Conservation (phyloP, 2,797 vertebrate genomes). For the Taenioides sp. region DNA sequence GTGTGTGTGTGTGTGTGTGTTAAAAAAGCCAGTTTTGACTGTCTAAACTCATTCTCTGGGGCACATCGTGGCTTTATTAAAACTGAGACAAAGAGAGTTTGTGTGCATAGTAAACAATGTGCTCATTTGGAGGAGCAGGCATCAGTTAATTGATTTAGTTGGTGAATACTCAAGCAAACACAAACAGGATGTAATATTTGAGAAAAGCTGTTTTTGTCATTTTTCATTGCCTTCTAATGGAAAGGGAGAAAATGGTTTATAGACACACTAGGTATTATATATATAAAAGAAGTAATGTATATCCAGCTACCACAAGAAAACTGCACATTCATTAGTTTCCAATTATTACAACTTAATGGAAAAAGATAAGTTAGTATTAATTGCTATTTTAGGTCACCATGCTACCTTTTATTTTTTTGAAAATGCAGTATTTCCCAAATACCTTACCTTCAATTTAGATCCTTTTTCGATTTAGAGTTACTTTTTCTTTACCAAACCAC, state of each 20-base stretch:
- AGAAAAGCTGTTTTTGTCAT: neutral
- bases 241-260: neutral
- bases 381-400: no score
- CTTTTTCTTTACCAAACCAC: no score
- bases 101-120: slow-evolving; percentile 2
- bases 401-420: no score
- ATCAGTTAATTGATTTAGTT: slow-evolving; percentile 4
- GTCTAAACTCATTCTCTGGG: slow-evolving; percentile 13
- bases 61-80: slow-evolving; percentile 2
- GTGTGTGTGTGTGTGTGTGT: slow-evolving; percentile 4
- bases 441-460: no score
- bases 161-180: neutral
- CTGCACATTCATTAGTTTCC: no score
- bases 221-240: neutral
- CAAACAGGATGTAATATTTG: neutral
- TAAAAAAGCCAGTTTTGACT: slow-evolving; percentile 14
- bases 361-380: no score
- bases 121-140: slow-evolving; percentile 1
- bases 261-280: no score
- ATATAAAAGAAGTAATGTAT: no score
- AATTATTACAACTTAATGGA: no score
- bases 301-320: no score
- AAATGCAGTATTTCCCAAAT: no score
- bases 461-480: no score
- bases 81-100: neutral